Base-by-base conservation (phyloP, 2,888 invertebrate genomes). In the Eurois occulta region DNA sequence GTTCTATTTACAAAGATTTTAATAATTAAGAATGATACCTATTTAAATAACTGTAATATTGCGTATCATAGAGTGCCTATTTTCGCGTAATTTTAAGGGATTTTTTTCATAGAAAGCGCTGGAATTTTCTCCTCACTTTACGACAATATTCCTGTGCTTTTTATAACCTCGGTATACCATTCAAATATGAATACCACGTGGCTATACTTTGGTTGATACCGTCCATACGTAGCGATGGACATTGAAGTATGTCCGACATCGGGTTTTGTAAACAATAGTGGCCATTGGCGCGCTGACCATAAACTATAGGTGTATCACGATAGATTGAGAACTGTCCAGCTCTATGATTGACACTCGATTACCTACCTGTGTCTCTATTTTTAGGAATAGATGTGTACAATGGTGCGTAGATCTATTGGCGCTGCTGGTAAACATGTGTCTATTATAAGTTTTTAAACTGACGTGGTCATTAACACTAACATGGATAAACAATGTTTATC, bases 261-360 rank as follows among this genome's bases (percentile, higher is more conserved):
- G 46, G 65, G 38, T 3, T 77, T 77, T 67, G 70, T 78, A 69
- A 70, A 77, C 60, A 77, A 77, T 43, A 11, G n/a, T 60, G 38
- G 8, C 24, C 60, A 70, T 62, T 35, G 48, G 38, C 24, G 52
- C 18, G 32, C 35, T 60, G 60, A 46, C 66, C 46, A 82, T 67
- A 83, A 62, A 83, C 55, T 62, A 55, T 66, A 62, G 46, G 77
- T 67, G 58, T n/a, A 46, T 32, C 41, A 28, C 46, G 46, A 69
- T 58, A 35, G 18, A 43, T 35, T 41, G 41, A 68, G 66, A 64
- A 69, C 64, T 69, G 46, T 55, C 46, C 32, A 32, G 64, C 24
- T 52, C 58, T 58, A 35, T 62, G 66, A 79, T 67, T 62, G 43
- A 43, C 41, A 68, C 46, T 75, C 24, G 8, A 68, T 78, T 66